Base-by-base conservation (phyloP, 1,140 invertebrate genomes). In the Mycetomoellerius zeteki region DNA sequence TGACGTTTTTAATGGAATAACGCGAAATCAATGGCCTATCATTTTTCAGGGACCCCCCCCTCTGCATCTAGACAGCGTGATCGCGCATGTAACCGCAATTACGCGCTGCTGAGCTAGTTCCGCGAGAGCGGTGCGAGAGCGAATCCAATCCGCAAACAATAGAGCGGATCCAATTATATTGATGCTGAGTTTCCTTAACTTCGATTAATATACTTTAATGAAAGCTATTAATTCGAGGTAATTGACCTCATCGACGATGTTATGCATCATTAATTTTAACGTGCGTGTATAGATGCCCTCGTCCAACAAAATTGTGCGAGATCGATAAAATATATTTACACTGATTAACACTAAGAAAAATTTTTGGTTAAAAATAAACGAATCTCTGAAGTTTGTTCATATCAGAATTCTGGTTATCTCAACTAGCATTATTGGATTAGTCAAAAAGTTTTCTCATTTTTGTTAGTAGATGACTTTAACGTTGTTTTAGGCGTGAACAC, bases 1-100 rank as follows among this genome's bases (percentile, higher is more conserved):
- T 81, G 77, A 78, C 58, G 72, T 85, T 85, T 85, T 85, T 85
- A 85, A 85, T 85, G 72, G 82, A 78, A 85, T 85, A 85, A 85
- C 75, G 82, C 47, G 82, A 78, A 78, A 85, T 85, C 82, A 78
- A 85, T 78, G 82, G 62, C 73, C 82, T 47, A 73, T 84, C 80
- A 75, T 84, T 84, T 84, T 84, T 86, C 75, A 86, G 84, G n/a
- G 33, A 30, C 80, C 14, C 4, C 50, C 47, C 33, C 27, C n/a
- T 30, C n/a, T 50, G n/a, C 50, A 24, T 72, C 64, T 72, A 47
- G 80, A 82, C 52, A 47, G 80, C 37, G 43, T 69, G 69, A 84
- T 84, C 71, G 80, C 54, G 69, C 80, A 60, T 75, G 69, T 75
- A 82, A 82, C 80, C 80, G 54, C 80, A 84, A 84, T 84, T 84